A percentile compares a stretch with the other conserved stretches of the same genome.
These are phyloP conservation scores for Dicranocentrus wangi DNA, from an alignment of 2,888 invertebrate genomes.

Conservation along the genomic window DNA sequence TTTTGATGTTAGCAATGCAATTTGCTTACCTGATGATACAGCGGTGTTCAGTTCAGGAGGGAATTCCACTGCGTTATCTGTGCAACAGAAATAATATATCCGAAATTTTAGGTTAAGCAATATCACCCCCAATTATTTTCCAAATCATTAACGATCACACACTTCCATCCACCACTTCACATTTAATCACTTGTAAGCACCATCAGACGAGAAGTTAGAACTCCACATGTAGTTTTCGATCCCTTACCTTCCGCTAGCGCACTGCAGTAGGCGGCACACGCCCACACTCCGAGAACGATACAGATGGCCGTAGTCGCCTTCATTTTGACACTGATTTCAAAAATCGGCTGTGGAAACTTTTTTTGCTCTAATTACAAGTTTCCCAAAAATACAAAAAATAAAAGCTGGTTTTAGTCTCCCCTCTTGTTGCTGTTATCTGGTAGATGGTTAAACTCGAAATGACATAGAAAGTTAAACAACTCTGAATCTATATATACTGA, in stretches of 20 bases:
- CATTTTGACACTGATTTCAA: constrained; percentile 53
- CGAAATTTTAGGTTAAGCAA: constrained; percentile 18
- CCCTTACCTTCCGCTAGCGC: constrained; percentile 54
- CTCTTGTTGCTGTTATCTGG: constrained; percentile 23
- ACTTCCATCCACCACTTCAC: constrained; percentile 4
- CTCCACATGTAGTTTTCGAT: background rate
- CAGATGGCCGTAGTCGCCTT: constrained; percentile 53
- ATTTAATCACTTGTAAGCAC: constrained; percentile 29
- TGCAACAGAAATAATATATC: constrained; percentile 42
- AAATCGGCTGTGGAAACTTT: constrained; percentile 35
- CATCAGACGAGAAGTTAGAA: too few species aligned
- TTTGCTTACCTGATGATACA: constrained; percentile 39
- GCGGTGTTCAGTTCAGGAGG: constrained; percentile 37
- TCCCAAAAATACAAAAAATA: background rate
- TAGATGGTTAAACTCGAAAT: constrained; percentile 33
- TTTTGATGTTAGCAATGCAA: too few species aligned
- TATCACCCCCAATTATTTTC: background rate
- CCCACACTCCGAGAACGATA: constrained; percentile 55
- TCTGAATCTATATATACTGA: constrained; percentile 63
- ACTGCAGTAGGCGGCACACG: constrained; percentile 56
- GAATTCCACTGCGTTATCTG: constrained; percentile 57
- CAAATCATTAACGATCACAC: background rate
- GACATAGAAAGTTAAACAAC: constrained; percentile 58
- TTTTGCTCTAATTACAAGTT: background rate
- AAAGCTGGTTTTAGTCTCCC: too few species aligned